Conservation (phyloP, 2,888 invertebrate species). For the Tuta absoluta region DNA sequence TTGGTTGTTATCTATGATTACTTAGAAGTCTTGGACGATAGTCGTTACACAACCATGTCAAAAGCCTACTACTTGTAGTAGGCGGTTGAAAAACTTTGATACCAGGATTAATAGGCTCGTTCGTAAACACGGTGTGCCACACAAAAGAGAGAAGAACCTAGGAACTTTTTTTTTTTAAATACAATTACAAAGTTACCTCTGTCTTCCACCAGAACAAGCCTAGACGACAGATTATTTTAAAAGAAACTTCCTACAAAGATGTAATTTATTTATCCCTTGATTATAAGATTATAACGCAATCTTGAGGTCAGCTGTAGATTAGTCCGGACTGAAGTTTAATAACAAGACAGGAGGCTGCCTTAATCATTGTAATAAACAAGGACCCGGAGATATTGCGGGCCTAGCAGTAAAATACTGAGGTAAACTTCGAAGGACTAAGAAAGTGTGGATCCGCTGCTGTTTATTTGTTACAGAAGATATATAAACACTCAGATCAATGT, state of each 20-base stretch:
- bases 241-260: background rate
- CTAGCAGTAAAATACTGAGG: conserved; percentile 29
- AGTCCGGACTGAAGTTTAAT: conserved; percentile 23
- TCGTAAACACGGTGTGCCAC: too few relatives aligned
- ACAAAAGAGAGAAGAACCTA: too few relatives aligned
- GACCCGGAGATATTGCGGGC: conserved; percentile 25
- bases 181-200: background rate
- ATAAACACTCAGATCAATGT: background rate
- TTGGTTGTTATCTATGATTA: too few relatives aligned
- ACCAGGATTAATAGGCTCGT: too few relatives aligned
- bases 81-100: too few relatives aligned
- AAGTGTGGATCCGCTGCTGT: background rate
- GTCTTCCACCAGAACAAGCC: background rate
- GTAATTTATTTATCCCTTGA: background rate
- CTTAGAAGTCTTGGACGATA: too few relatives aligned
- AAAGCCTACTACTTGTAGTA: too few relatives aligned
- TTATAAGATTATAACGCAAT: conserved; percentile 19
- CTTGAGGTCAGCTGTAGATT: conserved; percentile 17
- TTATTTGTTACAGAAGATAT: background rate
- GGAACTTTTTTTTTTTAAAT: background rate
- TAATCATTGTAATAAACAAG: conserved; percentile 33
- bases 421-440: conserved; percentile 19
- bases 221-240: background rate
- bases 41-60: too few relatives aligned
- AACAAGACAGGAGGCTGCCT: conserved; percentile 22